A percentile compares a stretch with the other conserved stretches of the same genome.
phyloP scores from a whole-genome alignment of 2,888 invertebrate species.

The Hecatera dysodea region DNA sequence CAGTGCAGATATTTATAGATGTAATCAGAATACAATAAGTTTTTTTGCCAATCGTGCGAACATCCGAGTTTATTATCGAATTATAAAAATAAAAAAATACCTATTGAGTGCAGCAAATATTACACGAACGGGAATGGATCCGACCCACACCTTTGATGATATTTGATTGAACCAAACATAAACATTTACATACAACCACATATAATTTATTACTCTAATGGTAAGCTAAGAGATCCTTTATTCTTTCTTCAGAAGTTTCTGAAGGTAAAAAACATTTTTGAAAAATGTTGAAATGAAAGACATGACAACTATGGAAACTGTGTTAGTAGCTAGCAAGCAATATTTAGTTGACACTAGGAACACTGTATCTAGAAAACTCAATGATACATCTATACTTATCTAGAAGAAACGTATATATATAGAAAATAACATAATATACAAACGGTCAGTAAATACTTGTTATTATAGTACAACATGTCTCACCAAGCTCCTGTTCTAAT shows the following conservation, averaged over 20 bases:
- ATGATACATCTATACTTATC: conserved; percentile 8
- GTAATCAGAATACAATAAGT: conserved; percentile 70
- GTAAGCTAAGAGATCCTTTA: conserved; percentile 42
- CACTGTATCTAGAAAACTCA: conserved; percentile 22
- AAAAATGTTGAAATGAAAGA: conserved; percentile 21
- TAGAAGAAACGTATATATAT: conserved; percentile 32
- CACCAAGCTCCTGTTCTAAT: conserved; percentile 86
- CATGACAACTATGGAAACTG: conserved; percentile 48
- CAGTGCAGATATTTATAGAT: conserved; percentile 71
- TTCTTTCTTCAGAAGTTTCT: conserved; percentile 33
- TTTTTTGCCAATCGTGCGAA: conserved; percentile 79
- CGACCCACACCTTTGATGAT: conserved; percentile 43
- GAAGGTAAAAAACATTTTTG: background rate
- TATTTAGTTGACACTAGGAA: conserved; percentile 41
- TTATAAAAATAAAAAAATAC: conserved; percentile 36
- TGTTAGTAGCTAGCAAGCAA: conserved; percentile 74
- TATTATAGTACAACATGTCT: conserved; percentile 68
- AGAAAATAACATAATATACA: conserved; percentile 39
- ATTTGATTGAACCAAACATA: conserved; percentile 33
- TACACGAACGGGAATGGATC: conserved; percentile 20
- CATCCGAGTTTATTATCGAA: conserved; percentile 36
- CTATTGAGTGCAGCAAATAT: conserved; percentile 21
- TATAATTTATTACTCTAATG: conserved; percentile 21
- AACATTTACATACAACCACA: conserved; percentile 35
- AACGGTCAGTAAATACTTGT: conserved; percentile 20